phyloP scores from a whole-genome alignment of 2,113 vertebrate species.

The Dolichallabes microphthalmus region DNA sequence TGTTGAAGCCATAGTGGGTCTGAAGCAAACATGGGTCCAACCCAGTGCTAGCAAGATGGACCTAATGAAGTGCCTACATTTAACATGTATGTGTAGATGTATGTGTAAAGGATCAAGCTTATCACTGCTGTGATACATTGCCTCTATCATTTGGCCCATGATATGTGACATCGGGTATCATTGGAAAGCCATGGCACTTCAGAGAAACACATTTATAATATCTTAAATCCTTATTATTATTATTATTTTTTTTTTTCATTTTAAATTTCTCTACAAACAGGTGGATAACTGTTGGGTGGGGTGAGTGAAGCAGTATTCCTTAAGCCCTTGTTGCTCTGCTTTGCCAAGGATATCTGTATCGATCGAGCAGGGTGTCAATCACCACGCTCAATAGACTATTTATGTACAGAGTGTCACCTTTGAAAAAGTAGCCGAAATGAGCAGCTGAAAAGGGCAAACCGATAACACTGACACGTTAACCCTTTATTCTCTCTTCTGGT shows the following conservation, averaged over 20 bases:
- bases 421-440: constrained; percentile 57
- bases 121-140: no score
- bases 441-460: constrained; percentile 41
- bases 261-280: not conserved
- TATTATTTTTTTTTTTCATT: no score
- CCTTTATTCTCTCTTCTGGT: not conserved
- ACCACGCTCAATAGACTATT: constrained; percentile 62
- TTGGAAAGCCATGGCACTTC: not conserved
- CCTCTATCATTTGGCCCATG: no score
- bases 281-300: constrained; percentile 46
- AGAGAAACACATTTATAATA: not conserved
- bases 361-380: constrained; percentile 69
- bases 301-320: constrained; percentile 48
- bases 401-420: constrained; percentile 56
- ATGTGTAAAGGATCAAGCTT: no score
- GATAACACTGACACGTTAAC: constrained; percentile 48
- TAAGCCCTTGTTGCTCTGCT: constrained; percentile 58
- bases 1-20: no score
- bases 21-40: no score
- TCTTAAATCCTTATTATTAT: not conserved
- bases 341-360: constrained; percentile 62
- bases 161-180: not conserved
- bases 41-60: no score
- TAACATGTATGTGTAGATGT: no score
- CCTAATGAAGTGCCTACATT: no score